Evolutionary conservation across 2,888 invertebrate species (phyloP).

Genomic region (Digitonthophagus gazella): DNA sequence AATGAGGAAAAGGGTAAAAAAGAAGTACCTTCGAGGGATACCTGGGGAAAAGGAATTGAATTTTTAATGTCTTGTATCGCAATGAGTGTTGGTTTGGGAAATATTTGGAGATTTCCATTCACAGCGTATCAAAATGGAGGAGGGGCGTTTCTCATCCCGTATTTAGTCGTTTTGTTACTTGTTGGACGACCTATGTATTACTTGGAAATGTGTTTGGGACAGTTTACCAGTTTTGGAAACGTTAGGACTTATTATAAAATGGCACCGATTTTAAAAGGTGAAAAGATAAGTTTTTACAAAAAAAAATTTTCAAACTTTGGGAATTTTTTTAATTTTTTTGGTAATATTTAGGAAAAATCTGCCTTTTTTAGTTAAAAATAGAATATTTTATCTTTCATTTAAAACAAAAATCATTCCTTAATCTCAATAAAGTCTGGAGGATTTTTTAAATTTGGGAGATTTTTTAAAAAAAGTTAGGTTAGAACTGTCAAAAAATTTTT

Average conservation of each 20-base stretch:
- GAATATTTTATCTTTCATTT: too few species aligned
- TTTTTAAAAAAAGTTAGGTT: too few species aligned
- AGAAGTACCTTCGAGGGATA: constrained; percentile 28
- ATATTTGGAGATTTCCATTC: constrained; percentile 67
- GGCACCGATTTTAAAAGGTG: constrained; percentile 62
- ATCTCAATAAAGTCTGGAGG: too few species aligned
- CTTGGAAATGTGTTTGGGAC: constrained; percentile 62
- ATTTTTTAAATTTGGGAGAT: too few species aligned
- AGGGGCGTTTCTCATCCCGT: constrained; percentile 72
- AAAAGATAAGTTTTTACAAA: constrained; percentile 25
- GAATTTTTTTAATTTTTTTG: too few species aligned
- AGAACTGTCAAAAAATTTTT: too few species aligned
- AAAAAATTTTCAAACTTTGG: too few species aligned
- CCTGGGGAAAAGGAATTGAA: constrained; percentile 66
- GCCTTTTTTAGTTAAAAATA: too few species aligned
- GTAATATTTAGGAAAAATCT: too few species aligned
- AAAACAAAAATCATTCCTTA: too few species aligned
- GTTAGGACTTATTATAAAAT: constrained; percentile 58
- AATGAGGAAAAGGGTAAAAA: background rate
- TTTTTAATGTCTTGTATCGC: constrained; percentile 75
- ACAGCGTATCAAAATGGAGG: constrained; percentile 72
- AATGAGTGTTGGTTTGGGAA: constrained; percentile 70
- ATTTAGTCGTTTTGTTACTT: constrained; percentile 65
- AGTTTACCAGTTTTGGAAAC: constrained; percentile 61
- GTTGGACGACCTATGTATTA: constrained; percentile 62